A percentile compares a stretch with the other conserved stretches of the same genome.
These are phyloP conservation scores for Cheilosia pagana DNA, from an alignment of 2,888 invertebrate genomes.

Conservation along the genomic window DNA sequence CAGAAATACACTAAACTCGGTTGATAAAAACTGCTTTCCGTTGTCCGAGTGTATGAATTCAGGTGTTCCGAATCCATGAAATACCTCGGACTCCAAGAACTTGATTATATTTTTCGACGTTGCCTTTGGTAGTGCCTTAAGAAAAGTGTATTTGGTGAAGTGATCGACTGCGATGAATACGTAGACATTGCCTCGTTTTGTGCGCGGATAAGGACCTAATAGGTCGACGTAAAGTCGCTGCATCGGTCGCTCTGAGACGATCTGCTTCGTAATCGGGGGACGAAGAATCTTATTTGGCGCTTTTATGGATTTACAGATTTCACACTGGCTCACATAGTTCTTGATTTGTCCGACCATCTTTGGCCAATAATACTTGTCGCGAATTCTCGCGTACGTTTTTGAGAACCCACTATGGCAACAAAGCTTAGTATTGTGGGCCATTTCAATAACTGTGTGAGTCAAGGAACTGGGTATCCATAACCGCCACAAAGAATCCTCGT, in stretches of 20 bases:
- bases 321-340: no score
- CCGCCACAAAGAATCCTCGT: neutral
- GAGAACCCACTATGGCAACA: neutral
- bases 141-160: neutral
- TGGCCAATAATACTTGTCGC: neutral
- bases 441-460: no score
- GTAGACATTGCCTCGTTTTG: neutral
- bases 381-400: no score
- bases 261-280: no score
- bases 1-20: conserved; percentile 9
- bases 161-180: neutral
- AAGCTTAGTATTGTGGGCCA: neutral
- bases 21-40: conserved; percentile 10
- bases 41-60: neutral
- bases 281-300: no score
- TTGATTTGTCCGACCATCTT: neutral
- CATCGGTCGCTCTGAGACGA: no score
- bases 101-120: no score
- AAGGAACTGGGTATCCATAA: neutral
- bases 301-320: no score
- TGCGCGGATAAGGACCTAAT: no score
- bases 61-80: neutral
- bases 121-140: no score
- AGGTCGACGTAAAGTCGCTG: no score
- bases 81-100: neutral